phyloP scores from a whole-genome alignment of 1,140 invertebrate species.

The Eciton burchellii region DNA sequence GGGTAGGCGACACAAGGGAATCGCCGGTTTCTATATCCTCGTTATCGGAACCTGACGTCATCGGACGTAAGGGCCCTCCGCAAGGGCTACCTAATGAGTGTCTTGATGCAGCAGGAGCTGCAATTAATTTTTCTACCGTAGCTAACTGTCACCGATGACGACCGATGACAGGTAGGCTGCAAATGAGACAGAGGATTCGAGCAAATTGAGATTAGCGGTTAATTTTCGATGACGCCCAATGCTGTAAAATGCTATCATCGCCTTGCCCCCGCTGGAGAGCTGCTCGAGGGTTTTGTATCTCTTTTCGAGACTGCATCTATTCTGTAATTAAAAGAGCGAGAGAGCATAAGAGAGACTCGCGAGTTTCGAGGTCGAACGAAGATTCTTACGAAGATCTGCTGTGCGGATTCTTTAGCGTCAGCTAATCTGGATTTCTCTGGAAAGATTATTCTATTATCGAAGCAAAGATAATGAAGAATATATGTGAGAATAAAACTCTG shows the following conservation, averaged over 20 bases:
- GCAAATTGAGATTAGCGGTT: slow-evolving; percentile 58
- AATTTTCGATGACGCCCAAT: slow-evolving; percentile 59
- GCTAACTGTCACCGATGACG: slow-evolving; percentile 60
- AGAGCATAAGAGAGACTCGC: not conserved
- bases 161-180: slow-evolving; percentile 66
- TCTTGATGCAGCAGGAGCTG: slow-evolving; percentile 62
- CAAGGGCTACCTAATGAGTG: slow-evolving; percentile 70
- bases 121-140: slow-evolving; percentile 72
- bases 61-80: slow-evolving; percentile 42
- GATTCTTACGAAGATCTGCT: not conserved
- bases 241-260: slow-evolving; percentile 53
- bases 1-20: slow-evolving; percentile 66
- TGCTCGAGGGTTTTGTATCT: not conserved
- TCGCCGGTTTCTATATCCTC: slow-evolving; percentile 64
- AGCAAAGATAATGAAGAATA: not conserved
- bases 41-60: slow-evolving; percentile 69
- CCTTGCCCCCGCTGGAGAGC: not conserved
- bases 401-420: not conserved
- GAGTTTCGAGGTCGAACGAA: not conserved
- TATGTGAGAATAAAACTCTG: not conserved
- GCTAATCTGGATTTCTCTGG: not conserved
- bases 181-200: slow-evolving; percentile 63
- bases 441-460: slow-evolving; percentile 9
- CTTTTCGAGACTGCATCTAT: not conserved
- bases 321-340: slow-evolving; percentile 18